Evolutionary conservation across 2,113 vertebrate species (phyloP).

Genomic region (Ovis canadensis): DNA sequence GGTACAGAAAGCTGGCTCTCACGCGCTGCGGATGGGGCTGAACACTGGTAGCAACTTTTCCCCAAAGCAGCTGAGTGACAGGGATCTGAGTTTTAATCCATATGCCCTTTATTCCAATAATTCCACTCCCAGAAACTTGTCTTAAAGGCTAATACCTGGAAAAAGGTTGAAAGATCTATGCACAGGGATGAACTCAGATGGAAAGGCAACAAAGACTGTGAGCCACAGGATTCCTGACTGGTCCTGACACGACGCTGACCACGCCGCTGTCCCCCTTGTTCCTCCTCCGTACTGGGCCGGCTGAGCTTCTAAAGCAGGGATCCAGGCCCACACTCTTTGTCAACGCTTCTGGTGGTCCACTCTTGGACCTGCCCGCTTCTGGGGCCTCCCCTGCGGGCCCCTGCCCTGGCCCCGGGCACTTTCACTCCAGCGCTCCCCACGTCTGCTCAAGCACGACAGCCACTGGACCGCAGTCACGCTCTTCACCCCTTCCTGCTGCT

Average conservation of each 20-base stretch:
- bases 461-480: neutral
- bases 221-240: neutral
- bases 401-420: neutral
- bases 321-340: neutral
- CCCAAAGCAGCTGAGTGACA: neutral
- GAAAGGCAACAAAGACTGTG: fast-evolving
- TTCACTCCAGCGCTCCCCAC: neutral
- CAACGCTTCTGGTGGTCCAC: neutral
- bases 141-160: neutral
- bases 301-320: neutral
- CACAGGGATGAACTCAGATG: neutral
- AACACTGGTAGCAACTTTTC: neutral
- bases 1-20: neutral
- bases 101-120: neutral
- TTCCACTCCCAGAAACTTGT: neutral
- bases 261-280: neutral
- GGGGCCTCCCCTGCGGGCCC: neutral
- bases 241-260: fast-evolving
- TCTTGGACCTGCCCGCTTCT: neutral
- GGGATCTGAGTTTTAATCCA: neutral
- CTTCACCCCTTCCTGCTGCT: neutral
- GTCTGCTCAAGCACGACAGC: neutral
- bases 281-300: neutral
- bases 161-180: neutral
- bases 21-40: neutral